Evolutionary conservation across 2,113 vertebrate genomes (phyloP).

Genomic region (Eudyptes chrysolophus): DNA sequence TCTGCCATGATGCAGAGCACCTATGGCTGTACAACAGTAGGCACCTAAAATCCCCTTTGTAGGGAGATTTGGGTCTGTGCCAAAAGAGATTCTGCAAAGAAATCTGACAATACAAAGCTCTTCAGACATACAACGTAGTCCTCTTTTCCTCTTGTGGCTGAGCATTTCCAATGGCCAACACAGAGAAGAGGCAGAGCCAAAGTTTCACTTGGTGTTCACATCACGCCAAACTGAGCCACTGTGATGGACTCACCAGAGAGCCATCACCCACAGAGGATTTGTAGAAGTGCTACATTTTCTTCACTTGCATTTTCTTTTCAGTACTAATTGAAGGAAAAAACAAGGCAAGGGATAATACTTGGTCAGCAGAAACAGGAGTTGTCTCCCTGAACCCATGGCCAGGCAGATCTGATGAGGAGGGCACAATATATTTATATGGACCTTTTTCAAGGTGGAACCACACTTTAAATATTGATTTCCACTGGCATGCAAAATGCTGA

Average conservation of each 20-base stretch:
- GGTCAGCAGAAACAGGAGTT: slow-evolving; percentile 39
- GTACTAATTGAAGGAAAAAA: neutral
- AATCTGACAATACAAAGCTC: neutral
- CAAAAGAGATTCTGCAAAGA: neutral
- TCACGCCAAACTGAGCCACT: neutral
- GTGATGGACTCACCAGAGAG: neutral
- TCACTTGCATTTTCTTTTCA: neutral
- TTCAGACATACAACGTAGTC: neutral
- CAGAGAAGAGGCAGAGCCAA: neutral
- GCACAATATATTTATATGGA: slow-evolving; percentile 3
- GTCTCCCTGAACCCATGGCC: neutral
- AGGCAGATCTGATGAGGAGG: slow-evolving; percentile 5
- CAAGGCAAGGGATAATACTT: neutral
- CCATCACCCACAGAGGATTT: neutral
- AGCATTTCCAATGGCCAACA: neutral
- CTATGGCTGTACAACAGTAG: neutral
- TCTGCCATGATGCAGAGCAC: neutral
- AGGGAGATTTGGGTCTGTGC: neutral
- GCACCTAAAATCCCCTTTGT: neutral
- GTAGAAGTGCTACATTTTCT: neutral
- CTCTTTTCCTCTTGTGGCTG: neutral
- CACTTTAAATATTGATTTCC: slow-evolving; percentile 53
- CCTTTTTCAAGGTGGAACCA: slow-evolving; percentile 23
- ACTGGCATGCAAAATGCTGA: slow-evolving; percentile 41
- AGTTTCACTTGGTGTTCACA: neutral